Conservation (phyloP, 2,797 vertebrate genomes). For the Dendrocincla fuliginosa region DNA sequence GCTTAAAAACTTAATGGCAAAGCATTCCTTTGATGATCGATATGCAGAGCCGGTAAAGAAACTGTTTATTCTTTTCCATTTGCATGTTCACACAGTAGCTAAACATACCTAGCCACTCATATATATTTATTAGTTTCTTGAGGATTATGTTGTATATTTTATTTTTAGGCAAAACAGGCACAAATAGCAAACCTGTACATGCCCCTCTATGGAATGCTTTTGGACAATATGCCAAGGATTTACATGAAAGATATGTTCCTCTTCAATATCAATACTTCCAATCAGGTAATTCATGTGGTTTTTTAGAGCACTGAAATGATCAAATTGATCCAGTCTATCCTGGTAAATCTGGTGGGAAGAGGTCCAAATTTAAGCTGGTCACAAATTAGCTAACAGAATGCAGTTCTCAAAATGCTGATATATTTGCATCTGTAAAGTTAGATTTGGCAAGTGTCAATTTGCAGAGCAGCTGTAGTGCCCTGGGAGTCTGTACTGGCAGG, state of each 20-base stretch:
- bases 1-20: slow-evolving; percentile 97
- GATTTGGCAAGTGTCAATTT: background rate
- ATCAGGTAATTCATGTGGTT: slow-evolving; percentile 82
- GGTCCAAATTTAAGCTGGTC: background rate
- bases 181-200: slow-evolving; percentile 94
- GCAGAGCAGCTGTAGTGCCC: background rate
- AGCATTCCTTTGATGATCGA: slow-evolving; percentile 95
- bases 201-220: slow-evolving; percentile 95
- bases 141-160: background rate
- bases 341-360: background rate
- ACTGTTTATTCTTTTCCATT: background rate
- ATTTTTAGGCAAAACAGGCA: slow-evolving; percentile 88
- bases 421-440: background rate
- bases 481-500: background rate
- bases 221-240: slow-evolving; percentile 98
- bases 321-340: background rate
- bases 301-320: background rate
- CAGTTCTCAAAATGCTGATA: background rate
- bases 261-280: slow-evolving; percentile 89
- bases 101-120: background rate
- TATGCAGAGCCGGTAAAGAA: slow-evolving; percentile 87
- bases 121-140: background rate
- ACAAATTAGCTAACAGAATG: background rate
- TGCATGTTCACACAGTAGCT: background rate
- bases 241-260: slow-evolving; percentile 95